Evolutionary conservation across 2,797 vertebrate species (phyloP).

Genomic region (Dallia pectoralis): DNA sequence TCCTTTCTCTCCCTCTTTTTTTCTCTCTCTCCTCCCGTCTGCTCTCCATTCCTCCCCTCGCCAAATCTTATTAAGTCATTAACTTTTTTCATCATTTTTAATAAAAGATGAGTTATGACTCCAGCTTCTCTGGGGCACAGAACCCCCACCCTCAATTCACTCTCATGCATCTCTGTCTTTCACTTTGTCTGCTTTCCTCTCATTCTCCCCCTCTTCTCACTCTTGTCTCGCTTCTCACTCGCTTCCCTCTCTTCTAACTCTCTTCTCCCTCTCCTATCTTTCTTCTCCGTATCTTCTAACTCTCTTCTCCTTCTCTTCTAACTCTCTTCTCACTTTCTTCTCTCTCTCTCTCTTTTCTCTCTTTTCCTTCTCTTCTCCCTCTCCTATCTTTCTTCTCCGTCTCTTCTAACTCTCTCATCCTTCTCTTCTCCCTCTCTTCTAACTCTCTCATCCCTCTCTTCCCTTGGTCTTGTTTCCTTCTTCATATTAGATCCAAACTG

Average conservation of each 20-base stretch:
- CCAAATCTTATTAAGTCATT: conserved; percentile 78
- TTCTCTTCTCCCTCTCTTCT: too few relatives aligned
- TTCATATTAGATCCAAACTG: neutral
- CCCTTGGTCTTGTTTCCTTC: neutral
- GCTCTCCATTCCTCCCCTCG: conserved; percentile 54
- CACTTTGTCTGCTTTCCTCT: conserved; percentile 56
- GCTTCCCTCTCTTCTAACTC: conserved; percentile 17
- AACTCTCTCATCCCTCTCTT: conserved; percentile 17
- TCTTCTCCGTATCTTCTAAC: too few relatives aligned
- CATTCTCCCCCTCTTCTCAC: conserved; percentile 20
- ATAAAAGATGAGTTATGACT: conserved; percentile 80
- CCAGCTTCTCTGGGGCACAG: conserved; percentile 70
- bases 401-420: too few relatives aligned
- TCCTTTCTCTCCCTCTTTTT: conserved; percentile 42
- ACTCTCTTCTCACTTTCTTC: too few relatives aligned
- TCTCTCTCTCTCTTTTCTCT: too few relatives aligned
- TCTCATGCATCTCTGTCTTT: neutral
- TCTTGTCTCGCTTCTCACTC: conserved; percentile 8
- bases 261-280: neutral
- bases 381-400: too few relatives aligned
- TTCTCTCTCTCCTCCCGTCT: conserved; percentile 63
- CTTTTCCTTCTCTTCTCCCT: too few relatives aligned
- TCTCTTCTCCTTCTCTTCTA: too few relatives aligned
- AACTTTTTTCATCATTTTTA: conserved; percentile 77
- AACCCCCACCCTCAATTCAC: conserved; percentile 32